Evolutionary conservation across 2,113 vertebrate genomes (phyloP).

Genomic region (Pterocles gutturalis): DNA sequence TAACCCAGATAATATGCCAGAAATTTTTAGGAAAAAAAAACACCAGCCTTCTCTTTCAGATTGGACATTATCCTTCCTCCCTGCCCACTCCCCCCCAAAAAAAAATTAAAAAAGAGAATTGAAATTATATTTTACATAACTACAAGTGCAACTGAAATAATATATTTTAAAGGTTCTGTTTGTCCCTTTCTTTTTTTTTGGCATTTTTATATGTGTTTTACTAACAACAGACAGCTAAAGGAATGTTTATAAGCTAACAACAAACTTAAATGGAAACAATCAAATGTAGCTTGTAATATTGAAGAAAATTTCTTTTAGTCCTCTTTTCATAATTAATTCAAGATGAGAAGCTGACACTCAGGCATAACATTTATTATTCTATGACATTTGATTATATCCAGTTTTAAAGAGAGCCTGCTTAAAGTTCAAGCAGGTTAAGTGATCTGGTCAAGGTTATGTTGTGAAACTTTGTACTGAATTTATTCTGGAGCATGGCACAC

Average conservation of each 20-base stretch:
- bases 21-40: not conserved
- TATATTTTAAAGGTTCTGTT: not conserved
- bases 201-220: not conserved
- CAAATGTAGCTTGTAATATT: not conserved
- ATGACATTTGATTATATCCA: not conserved
- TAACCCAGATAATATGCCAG: constrained; percentile 7
- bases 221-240: not conserved
- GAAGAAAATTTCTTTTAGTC: not conserved
- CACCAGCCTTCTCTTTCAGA: not conserved
- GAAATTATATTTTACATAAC: not conserved
- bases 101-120: not conserved
- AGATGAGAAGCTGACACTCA: not conserved
- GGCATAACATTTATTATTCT: not conserved
- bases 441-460: not conserved
- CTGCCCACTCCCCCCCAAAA: not conserved
- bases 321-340: not conserved
- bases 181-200: not conserved
- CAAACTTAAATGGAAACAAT: not conserved
- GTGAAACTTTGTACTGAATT: not conserved
- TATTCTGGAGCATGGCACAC: not conserved
- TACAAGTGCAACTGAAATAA: not conserved
- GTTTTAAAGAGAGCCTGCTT: not conserved
- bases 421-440: constrained; percentile 13
- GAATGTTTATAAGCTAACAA: not conserved
- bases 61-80: not conserved